Conservation (phyloP, 2,888 invertebrate species). For the Clitarchus hookeri region DNA sequence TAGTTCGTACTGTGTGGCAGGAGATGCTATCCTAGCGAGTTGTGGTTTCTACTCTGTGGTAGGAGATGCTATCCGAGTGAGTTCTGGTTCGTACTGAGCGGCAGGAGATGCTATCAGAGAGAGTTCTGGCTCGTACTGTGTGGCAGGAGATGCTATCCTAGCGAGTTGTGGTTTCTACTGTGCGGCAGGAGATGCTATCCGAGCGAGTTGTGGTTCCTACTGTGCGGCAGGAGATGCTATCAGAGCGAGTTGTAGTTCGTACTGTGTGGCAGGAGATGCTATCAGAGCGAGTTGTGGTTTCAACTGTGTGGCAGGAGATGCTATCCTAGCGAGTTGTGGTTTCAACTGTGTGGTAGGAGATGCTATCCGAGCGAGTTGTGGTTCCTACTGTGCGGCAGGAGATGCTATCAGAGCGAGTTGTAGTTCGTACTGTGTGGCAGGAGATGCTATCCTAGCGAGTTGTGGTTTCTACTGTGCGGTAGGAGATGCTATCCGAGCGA, state of each 20-base stretch:
- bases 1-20: constrained; percentile 54
- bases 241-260: too few relatives aligned
- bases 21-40: too few relatives aligned
- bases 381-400: constrained; percentile 61
- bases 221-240: constrained; percentile 72
- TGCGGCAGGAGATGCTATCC: constrained; percentile 76
- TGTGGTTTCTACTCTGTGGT: constrained; percentile 29
- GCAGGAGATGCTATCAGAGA: constrained; percentile 76
- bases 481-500: too few relatives aligned
- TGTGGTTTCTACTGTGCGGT: constrained; percentile 30
- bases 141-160: constrained; percentile 76
- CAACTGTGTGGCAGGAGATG: constrained; percentile 67
- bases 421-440: constrained; percentile 54
- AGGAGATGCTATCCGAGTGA: constrained; percentile 81
- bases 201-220: too few relatives aligned
- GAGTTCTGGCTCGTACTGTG: too few relatives aligned
- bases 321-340: too few relatives aligned
- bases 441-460: too few relatives aligned
- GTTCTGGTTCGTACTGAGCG: constrained; percentile 19
- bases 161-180: too few relatives aligned
- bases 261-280: constrained; percentile 70
- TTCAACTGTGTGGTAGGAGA: constrained; percentile 63
- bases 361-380: too few relatives aligned
- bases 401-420: too few relatives aligned
- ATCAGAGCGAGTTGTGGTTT: too few relatives aligned